These are phyloP conservation scores for Drosophila niveifrons DNA, from an alignment of 2,888 invertebrate genomes.

Conservation along the genomic window DNA sequence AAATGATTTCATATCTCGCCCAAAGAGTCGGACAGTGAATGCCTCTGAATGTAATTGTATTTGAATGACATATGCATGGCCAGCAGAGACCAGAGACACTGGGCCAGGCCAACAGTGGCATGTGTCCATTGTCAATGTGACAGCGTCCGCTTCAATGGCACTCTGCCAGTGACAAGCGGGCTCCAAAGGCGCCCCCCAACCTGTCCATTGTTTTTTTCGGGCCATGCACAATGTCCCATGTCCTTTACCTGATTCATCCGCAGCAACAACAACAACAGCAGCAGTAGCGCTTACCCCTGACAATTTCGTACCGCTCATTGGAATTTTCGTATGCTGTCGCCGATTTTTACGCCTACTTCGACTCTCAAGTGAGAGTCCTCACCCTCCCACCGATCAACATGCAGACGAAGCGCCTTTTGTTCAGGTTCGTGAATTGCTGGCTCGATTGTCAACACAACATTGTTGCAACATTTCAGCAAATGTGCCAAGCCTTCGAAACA, in stretches of 20 bases:
- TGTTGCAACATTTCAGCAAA: constrained; percentile 41
- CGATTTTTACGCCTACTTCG: constrained; percentile 68
- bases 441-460: constrained; percentile 32
- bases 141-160: constrained; percentile 45
- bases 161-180: constrained; percentile 24
- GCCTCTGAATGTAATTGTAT: constrained; percentile 73
- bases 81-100: constrained; percentile 22
- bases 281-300: constrained; percentile 41
- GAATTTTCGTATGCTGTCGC: constrained; percentile 55
- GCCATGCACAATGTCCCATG: constrained; percentile 57
- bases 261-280: background rate
- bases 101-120: constrained; percentile 30
- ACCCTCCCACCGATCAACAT: background rate
- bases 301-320: constrained; percentile 58
- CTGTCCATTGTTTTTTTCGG: constrained; percentile 62
- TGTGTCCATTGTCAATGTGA: constrained; percentile 69
- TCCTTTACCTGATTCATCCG: constrained; percentile 22
- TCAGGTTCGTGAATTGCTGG: constrained; percentile 35
- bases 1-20: constrained; percentile 48
- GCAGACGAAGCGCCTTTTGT: constrained; percentile 64
- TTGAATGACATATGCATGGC: constrained; percentile 75
- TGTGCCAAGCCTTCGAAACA: constrained; percentile 61
- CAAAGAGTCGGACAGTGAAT: constrained; percentile 41
- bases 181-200: constrained; percentile 46
- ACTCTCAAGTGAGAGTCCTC: constrained; percentile 32